Percentiles rank a stretch among this genome's conserved stretches.
Evolutionary conservation across 1,140 invertebrate species (phyloP).

Genomic region (Drosophila bipectinata): DNA sequence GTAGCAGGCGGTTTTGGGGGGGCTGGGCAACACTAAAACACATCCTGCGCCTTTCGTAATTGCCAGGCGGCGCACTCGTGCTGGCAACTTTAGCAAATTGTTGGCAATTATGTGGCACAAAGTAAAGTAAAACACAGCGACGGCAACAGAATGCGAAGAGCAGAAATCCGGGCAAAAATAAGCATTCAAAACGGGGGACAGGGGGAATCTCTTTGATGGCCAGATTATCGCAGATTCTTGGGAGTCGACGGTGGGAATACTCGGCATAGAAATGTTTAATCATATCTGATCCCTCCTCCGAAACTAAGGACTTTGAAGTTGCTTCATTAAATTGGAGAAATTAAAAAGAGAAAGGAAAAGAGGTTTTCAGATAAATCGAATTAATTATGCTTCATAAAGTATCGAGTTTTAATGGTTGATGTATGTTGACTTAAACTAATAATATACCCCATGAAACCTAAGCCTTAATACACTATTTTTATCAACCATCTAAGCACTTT

Average conservation of each 20-base stretch:
- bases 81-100: constrained; percentile 81
- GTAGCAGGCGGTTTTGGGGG: constrained; percentile 8
- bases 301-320: background rate
- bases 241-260: background rate
- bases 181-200: constrained; percentile 33
- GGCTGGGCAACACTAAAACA: constrained; percentile 64
- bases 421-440: no score
- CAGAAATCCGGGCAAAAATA: constrained; percentile 15
- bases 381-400: no score
- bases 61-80: constrained; percentile 70
- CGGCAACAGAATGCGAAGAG: constrained; percentile 10
- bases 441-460: no score
- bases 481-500: background rate
- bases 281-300: background rate
- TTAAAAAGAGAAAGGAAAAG: background rate
- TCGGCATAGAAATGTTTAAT: background rate
- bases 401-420: no score
- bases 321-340: background rate
- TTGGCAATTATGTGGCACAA: constrained; percentile 79
- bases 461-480: no score
- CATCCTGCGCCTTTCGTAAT: constrained; percentile 74
- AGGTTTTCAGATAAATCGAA: no score
- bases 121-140: constrained; percentile 58
- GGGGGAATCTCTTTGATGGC: constrained; percentile 27
- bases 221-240: constrained; percentile 1